Conservation (phyloP, 2,797 vertebrate genomes). For the Buphagus erythrorhynchus region DNA sequence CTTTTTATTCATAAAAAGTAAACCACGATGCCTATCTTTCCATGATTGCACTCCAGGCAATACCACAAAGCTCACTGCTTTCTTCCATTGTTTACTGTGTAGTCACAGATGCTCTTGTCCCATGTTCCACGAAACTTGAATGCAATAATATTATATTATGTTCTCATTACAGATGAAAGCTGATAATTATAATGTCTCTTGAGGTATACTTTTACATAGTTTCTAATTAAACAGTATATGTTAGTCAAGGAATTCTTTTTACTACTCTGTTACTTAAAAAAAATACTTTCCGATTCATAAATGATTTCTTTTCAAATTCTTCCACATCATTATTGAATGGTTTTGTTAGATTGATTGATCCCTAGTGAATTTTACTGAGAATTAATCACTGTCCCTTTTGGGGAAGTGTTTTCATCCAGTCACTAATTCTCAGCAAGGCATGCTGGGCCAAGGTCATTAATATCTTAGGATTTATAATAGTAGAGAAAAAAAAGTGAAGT, state of each 20-base stretch:
- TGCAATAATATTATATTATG: background rate
- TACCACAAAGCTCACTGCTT: background rate
- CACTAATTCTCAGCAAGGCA: conserved; percentile 6
- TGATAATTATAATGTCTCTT: background rate
- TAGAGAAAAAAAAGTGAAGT: background rate
- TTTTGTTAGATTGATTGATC: conserved; percentile 3
- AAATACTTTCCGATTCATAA: background rate
- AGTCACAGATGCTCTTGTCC: background rate
- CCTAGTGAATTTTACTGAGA: background rate
- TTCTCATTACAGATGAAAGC: background rate
- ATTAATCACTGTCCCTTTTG: conserved; percentile 5
- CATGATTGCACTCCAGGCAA: background rate
- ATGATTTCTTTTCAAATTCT: background rate
- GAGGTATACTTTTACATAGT: background rate
- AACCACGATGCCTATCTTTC: background rate
- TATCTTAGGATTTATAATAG: background rate
- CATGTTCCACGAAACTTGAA: background rate
- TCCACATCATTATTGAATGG: background rate
- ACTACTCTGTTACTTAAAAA: background rate
- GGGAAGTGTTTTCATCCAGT: background rate
- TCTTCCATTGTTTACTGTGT: background rate
- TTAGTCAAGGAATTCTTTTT: background rate
- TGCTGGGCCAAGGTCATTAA: background rate
- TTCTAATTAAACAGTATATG: background rate
- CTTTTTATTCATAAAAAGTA: background rate